These are phyloP conservation scores for Gouania willdenowi DNA, from an alignment of 2,797 vertebrate species.

Conservation along the genomic window DNA sequence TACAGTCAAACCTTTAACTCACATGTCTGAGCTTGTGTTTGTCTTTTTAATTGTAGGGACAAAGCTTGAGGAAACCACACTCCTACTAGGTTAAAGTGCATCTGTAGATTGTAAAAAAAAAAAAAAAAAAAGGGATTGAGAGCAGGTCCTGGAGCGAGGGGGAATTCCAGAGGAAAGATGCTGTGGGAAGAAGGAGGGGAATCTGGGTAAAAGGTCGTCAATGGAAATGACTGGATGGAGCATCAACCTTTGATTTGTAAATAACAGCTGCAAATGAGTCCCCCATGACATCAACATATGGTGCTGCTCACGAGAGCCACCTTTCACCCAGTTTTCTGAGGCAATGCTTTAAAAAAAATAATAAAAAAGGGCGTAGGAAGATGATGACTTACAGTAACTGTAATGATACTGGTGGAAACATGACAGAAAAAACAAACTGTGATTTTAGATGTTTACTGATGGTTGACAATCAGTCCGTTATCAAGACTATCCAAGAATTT, in stretches of 20 bases:
- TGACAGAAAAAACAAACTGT: too few species aligned
- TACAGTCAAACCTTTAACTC: conserved; percentile 1
- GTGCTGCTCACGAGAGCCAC: neutral
- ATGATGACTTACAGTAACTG: too few species aligned
- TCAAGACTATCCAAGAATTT: too few species aligned
- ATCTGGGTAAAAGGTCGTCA: conserved; percentile 67
- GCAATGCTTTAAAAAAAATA: neutral
- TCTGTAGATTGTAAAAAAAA: conserved; percentile 5
- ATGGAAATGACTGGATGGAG: conserved; percentile 29
- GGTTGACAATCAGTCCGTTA: too few species aligned
- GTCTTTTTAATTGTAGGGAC: conserved; percentile 14
- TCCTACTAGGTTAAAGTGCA: conserved; percentile 66
- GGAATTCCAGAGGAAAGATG: conserved; percentile 34
- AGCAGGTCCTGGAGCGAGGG: conserved; percentile 3
- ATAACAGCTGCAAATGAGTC: conserved; percentile 42
- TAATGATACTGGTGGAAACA: too few species aligned
- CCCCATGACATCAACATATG: conserved; percentile 24
- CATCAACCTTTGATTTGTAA: conserved; percentile 29
- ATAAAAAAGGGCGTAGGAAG: neutral
- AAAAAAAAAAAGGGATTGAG: conserved; percentile 8
- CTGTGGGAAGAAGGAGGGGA: conserved; percentile 17
- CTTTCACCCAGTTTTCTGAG: conserved; percentile 50
- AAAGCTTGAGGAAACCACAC: conserved; percentile 11
- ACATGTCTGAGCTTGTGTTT: neutral
- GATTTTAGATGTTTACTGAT: too few species aligned